Conservation (phyloP, 2,113 vertebrate genomes). For the Drymodes brunneopygia region DNA sequence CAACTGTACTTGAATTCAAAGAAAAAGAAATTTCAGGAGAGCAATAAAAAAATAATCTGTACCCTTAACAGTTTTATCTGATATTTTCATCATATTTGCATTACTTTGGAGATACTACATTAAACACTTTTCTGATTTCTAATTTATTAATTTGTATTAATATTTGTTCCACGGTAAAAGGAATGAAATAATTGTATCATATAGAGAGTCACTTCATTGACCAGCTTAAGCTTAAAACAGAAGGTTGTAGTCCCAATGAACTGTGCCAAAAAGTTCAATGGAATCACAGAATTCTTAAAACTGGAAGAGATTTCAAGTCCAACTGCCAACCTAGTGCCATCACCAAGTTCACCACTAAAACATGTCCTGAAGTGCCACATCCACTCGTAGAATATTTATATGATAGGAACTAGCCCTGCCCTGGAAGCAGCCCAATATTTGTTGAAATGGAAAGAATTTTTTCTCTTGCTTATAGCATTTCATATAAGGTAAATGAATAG, state of each 20-base stretch:
- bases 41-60: background rate
- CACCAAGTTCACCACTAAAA: too few relatives aligned
- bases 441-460: background rate
- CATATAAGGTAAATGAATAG: background rate
- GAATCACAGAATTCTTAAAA: background rate
- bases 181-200: background rate
- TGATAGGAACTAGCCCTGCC: background rate
- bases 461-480: background rate
- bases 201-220: background rate
- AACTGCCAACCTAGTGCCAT: background rate
- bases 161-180: background rate
- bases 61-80: background rate
- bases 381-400: background rate
- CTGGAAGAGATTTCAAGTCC: background rate
- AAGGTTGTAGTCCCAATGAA: background rate
- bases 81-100: background rate
- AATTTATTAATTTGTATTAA: background rate
- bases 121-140: background rate
- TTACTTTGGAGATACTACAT: background rate
- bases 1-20: background rate
- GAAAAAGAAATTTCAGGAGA: background rate
- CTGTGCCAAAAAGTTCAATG: background rate
- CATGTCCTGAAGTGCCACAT: too few relatives aligned
- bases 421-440: background rate
- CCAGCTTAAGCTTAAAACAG: background rate